These are phyloP conservation scores for Apeira syringaria DNA, from an alignment of 2,888 invertebrate species.

Conservation along the genomic window DNA sequence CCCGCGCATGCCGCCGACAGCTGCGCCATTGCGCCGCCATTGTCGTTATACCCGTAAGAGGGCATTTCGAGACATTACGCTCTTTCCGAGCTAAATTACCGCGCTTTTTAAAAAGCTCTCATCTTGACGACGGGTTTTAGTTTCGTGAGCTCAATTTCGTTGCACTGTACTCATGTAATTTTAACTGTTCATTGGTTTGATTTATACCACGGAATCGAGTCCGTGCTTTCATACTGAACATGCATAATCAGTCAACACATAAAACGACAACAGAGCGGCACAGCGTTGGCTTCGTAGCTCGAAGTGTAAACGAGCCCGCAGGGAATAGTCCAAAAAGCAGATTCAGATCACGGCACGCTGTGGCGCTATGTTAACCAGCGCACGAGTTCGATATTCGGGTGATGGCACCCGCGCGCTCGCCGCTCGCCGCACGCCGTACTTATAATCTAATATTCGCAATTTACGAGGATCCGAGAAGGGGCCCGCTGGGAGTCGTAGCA, in stretches of 20 bases:
- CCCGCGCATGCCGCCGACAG: conserved; percentile 57
- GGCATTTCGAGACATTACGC: conserved; percentile 47
- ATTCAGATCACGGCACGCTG: conserved; percentile 70
- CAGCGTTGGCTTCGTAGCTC: conserved; percentile 14
- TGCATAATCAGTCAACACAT: conserved; percentile 27
- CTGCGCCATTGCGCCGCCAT: conserved; percentile 42
- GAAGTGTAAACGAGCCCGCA: conserved; percentile 30
- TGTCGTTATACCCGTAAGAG: conserved; percentile 58
- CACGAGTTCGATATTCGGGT: conserved; percentile 73
- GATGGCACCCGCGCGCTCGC: conserved; percentile 67
- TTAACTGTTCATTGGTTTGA: no score
- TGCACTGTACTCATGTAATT: no score
- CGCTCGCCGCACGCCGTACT: conserved; percentile 71
- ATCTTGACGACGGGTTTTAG: conserved; percentile 18
- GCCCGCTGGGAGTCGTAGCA: conserved; percentile 71
- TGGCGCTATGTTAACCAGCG: conserved; percentile 56
- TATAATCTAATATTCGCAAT: conserved; percentile 83
- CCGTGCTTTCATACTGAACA: no score
- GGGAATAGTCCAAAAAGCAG: conserved; percentile 55
- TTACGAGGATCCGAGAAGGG: conserved; percentile 77
- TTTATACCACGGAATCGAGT: no score
- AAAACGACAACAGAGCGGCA: neutral
- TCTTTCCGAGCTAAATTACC: conserved; percentile 41
- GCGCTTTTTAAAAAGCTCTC: conserved; percentile 33
- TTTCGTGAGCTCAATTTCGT: conserved; percentile 6